Evolutionary conservation across 2,888 invertebrate species (phyloP), one percentile per base, ranked within the genome.

Genomic region (Diaphora mendica): DNA sequence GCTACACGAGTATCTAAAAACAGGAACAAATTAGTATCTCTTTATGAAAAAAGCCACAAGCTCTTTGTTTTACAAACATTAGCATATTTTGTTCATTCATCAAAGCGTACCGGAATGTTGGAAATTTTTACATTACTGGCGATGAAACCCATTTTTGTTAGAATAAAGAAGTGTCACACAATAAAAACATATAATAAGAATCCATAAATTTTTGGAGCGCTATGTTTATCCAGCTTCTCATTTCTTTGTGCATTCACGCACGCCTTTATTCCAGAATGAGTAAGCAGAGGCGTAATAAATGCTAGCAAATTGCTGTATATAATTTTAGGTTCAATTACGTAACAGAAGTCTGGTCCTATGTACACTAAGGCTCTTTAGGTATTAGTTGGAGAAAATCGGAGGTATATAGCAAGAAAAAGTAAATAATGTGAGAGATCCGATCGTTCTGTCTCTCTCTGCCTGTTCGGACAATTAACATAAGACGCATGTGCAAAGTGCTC

Each of bases 41-140:
- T 79, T 79, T 71, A 59, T 75, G 64, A 68, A 72, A 81, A 82
- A 71, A 82, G 73, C 69, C 44, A 20, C 35, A 59, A 72, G 67
- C 70, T 73, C 73, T 79, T 79, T 79, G 73, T 82, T 80, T 75
- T 48, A 72, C 30, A 13, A 23, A 48, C 35, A 82, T 80, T 80
- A 82, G 72, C 80, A 80, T 80, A 80, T 79, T 80, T 80, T 73
- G 67, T 73, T 73, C 80, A 80, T 80, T 80, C 79, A 62, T 82
- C 82, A 80, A 80, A 77, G 80, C 59, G 69, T 35, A n/a, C 17
- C n/a, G 69, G 55, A 59, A 26, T 26, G 59, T 33, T 26, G 39
- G n/a, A 68, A 59, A 59, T n/a, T 68, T 68, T 59, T 55, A 68
- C 51, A 55, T 68, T 68, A 30, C 30, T 44, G 33, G 4, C 44